phyloP scores from a whole-genome alignment of 2,797 vertebrate species.

The Todus mexicanus region DNA sequence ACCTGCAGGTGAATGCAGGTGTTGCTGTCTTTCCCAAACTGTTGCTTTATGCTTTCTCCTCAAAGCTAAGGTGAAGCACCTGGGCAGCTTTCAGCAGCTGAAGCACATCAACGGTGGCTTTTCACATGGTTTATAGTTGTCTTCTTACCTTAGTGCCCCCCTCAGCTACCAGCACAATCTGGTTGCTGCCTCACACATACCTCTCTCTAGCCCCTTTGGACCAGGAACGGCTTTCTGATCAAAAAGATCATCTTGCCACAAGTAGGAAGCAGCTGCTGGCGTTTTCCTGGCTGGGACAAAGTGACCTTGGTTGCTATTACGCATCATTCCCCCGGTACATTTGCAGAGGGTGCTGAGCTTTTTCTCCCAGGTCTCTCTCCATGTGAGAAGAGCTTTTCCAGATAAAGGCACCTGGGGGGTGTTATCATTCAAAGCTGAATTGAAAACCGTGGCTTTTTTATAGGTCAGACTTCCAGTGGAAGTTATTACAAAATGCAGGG shows the following conservation, averaged over 20 bases:
- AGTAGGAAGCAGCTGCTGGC: background rate
- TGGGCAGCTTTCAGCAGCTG: background rate
- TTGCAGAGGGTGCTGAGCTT: background rate
- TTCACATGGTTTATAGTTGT: background rate
- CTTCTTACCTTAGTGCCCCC: background rate
- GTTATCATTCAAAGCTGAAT: constrained; percentile 14
- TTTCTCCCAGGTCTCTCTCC: background rate
- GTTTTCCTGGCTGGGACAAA: background rate
- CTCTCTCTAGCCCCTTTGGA: background rate
- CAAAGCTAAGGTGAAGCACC: background rate
- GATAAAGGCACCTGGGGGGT: background rate
- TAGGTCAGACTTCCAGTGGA: constrained; percentile 2
- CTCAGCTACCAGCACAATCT: background rate
- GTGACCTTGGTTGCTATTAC: background rate
- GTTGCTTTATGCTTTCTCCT: background rate
- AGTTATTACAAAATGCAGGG: background rate
- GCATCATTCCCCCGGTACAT: background rate
- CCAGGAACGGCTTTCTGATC: background rate
- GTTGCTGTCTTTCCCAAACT: background rate
- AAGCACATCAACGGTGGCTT: background rate
- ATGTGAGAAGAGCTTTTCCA: background rate
- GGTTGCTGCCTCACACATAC: background rate
- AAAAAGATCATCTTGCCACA: background rate
- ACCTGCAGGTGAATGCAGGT: background rate
- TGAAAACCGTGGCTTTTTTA: constrained; percentile 1